Conservation (phyloP, 2,113 vertebrate species). For the Thalassarche chlororhynchos region DNA sequence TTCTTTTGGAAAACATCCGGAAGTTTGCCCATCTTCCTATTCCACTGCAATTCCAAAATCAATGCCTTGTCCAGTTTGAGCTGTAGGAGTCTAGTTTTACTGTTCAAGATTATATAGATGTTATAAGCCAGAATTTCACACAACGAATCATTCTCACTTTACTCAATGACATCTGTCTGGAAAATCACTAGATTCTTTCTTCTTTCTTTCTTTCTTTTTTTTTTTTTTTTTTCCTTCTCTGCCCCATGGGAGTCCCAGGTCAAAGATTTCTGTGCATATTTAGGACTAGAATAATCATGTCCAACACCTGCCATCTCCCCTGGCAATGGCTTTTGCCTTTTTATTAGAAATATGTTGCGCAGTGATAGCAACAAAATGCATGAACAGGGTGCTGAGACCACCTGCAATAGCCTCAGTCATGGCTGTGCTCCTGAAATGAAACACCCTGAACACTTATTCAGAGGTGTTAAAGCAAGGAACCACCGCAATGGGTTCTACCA, state of each 20-base stretch:
- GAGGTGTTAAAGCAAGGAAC: conserved; percentile 45
- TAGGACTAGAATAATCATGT: neutral
- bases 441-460: conserved; percentile 49
- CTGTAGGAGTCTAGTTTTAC: neutral
- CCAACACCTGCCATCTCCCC: neutral
- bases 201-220: neutral
- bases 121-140: neutral
- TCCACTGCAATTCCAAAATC: neutral
- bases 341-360: neutral
- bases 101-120: neutral
- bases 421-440: conserved; percentile 47
- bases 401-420: neutral
- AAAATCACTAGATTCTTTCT: neutral
- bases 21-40: neutral
- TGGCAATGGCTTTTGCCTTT: conserved; percentile 1
- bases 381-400: neutral
- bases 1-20: neutral
- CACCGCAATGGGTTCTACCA: neutral
- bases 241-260: neutral
- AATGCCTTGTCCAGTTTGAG: neutral
- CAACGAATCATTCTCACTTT: neutral
- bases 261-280: neutral
- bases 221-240: no score
- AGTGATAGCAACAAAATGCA: neutral
- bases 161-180: neutral